Conservation (phyloP, 2,888 invertebrate genomes). For the Platynereis dumerilii region DNA sequence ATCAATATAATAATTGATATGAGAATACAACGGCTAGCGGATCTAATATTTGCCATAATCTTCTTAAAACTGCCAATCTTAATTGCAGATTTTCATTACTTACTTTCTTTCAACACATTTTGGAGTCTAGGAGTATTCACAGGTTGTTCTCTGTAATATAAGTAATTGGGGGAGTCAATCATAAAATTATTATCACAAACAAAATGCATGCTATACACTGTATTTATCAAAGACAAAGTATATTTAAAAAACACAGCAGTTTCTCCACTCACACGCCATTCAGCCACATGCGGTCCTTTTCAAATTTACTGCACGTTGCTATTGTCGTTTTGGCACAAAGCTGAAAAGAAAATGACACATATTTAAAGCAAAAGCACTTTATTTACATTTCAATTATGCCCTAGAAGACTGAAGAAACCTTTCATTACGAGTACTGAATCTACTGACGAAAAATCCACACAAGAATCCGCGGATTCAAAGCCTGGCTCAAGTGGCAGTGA, state of each 20-base stretch:
- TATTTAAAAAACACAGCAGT: too few relatives aligned
- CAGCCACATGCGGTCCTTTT: conserved; percentile 83
- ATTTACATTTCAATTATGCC: too few relatives aligned
- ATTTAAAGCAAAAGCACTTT: too few relatives aligned
- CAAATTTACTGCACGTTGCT: conserved; percentile 75
- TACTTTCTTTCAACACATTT: conserved; percentile 78
- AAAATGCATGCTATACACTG: too few relatives aligned
- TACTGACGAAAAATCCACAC: too few relatives aligned
- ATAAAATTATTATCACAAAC: too few relatives aligned
- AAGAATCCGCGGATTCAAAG: too few relatives aligned
- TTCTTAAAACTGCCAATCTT: background rate
- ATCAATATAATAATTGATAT: background rate
- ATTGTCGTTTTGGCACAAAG: conserved; percentile 84
- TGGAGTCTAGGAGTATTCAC: conserved; percentile 76
- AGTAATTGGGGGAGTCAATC: too few relatives aligned
- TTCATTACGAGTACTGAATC: too few relatives aligned
- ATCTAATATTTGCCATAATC: background rate
- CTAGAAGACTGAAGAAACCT: too few relatives aligned
- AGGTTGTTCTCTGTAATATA: conserved; percentile 72
- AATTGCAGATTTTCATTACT: conserved; percentile 44
- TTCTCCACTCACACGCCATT: conserved; percentile 77
- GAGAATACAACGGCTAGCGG: background rate
- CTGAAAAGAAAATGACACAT: conserved; percentile 38
- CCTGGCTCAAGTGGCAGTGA: too few relatives aligned
- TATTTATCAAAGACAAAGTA: too few relatives aligned